Base-by-base conservation (phyloP, 2,797 vertebrate genomes). In the Peromyscus attwateri region DNA sequence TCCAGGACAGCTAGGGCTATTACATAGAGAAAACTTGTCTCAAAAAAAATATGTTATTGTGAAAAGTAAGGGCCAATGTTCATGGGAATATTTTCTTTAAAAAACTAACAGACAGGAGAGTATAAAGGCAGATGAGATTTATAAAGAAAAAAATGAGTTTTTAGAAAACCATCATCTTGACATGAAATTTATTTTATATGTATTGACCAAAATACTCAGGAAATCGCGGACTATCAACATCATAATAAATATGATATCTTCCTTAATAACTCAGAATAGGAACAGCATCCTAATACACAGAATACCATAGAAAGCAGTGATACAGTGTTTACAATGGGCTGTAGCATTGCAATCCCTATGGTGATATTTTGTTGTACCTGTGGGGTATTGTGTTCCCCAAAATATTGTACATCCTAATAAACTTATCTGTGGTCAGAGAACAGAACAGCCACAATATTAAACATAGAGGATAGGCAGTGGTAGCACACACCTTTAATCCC, bases 151-250 rank as follows among this genome's bases (percentile, higher is more conserved):
- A 85, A 82, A 40, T 5, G 81, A 37, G 14, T 71, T 23, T 9
- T 31, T 77, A 93, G 71, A 13, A 88, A 92, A 34, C 87, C 60
- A 40, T 76, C 23, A 60, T 19, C 14, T 55, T 95, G 84, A 4
- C 43, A 85, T 79, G 6, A 21, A 62, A 91, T 96, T 94, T 6
- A 29, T 90, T 92, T 43, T 79, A 19, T 19, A 19, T 1, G 21
- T n/a, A 75, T 31, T 92, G 31, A 9, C 37, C 43, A 29, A 87
- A 95, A 27, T 31, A 91, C n/a, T 95, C 37, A 95, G 83, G 52
- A 34, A 57, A 82, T 46, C 88, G 84, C 76, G 43, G 21, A 27
- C 81, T 64, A 79, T 14, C 52, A 91, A 68, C 25, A 37, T 79
- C 21, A 80, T 40, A 75, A 66, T 87, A 46, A 71, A 57, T 37